These are phyloP conservation scores for Aldrovandia affinis DNA, from an alignment of 2,797 vertebrate genomes.

Conservation along the genomic window DNA sequence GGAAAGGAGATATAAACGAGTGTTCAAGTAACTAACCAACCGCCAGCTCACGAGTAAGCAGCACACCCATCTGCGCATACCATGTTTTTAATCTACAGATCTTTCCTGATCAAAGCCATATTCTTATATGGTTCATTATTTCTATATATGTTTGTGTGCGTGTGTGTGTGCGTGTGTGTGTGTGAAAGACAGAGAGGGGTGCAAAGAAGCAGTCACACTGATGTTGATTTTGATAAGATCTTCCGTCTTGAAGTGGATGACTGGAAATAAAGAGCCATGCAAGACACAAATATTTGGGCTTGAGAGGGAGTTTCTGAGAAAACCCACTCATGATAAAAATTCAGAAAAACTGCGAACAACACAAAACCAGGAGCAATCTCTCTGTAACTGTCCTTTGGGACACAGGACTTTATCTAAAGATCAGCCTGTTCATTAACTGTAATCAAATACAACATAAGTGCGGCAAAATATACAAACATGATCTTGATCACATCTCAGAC, in stretches of 20 bases:
- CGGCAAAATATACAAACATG: slow-evolving; percentile 31
- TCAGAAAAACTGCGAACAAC: slow-evolving; percentile 73
- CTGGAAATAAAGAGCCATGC: slow-evolving; percentile 69
- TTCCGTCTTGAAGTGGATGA: slow-evolving; percentile 79
- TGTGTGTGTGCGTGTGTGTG: slow-evolving; percentile 56
- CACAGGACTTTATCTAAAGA: slow-evolving; percentile 72
- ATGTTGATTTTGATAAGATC: slow-evolving; percentile 90
- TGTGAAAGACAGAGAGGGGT: slow-evolving; percentile 64
- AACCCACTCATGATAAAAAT: slow-evolving; percentile 77
- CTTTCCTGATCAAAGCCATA: slow-evolving; percentile 85
- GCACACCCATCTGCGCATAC: slow-evolving; percentile 80
- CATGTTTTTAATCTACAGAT: slow-evolving; percentile 84
- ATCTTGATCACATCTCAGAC: background rate
- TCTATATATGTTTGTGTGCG: no score
- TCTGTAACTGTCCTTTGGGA: slow-evolving; percentile 71
- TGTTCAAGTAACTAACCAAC: slow-evolving; percentile 84
- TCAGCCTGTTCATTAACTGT: slow-evolving; percentile 57
- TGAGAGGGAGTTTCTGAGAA: slow-evolving; percentile 79
- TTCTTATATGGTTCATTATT: slow-evolving; percentile 43
- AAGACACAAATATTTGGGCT: slow-evolving; percentile 60
- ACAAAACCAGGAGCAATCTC: slow-evolving; percentile 74
- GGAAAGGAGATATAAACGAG: slow-evolving; percentile 56
- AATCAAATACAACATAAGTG: slow-evolving; percentile 61
- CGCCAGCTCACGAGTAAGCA: slow-evolving; percentile 88
- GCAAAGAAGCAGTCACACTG: slow-evolving; percentile 83